Conservation (phyloP, 2,888 invertebrate genomes). For the Neuroscelio doddi region DNA sequence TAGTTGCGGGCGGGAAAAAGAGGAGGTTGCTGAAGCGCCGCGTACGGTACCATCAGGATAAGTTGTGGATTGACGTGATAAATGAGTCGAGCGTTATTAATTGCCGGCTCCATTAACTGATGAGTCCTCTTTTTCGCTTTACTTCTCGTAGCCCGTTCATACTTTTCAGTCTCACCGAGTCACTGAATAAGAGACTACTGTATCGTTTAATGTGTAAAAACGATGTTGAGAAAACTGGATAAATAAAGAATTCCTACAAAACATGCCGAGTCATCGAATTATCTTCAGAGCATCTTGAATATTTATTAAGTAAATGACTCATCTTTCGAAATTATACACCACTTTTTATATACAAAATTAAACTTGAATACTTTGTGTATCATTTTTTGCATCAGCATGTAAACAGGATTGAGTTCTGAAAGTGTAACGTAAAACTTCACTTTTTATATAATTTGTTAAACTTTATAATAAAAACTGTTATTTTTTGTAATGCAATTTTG, state of each 20-base stretch:
- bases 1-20: slow-evolving; percentile 1
- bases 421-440: too few relatives aligned
- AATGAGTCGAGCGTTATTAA: slow-evolving; percentile 63
- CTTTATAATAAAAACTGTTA: too few relatives aligned
- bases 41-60: slow-evolving; percentile 8
- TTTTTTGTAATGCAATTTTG: too few relatives aligned
- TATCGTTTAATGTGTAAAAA: background rate
- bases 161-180: slow-evolving; percentile 23
- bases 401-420: too few relatives aligned
- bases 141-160: slow-evolving; percentile 33
- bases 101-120: slow-evolving; percentile 63
- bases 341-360: too few relatives aligned
- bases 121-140: slow-evolving; percentile 51
- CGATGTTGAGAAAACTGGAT: background rate
- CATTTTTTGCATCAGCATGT: too few relatives aligned
- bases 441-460: too few relatives aligned
- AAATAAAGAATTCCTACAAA: slow-evolving; percentile 5
- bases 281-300: background rate
- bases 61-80: slow-evolving; percentile 51
- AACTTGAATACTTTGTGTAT: too few relatives aligned
- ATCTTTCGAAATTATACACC: too few relatives aligned
- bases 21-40: background rate
- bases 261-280: background rate
- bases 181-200: slow-evolving; percentile 6
- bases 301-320: too few relatives aligned